These are phyloP conservation scores for Perca flavescens DNA, from an alignment of 2,113 vertebrate genomes.

Conservation along the genomic window DNA sequence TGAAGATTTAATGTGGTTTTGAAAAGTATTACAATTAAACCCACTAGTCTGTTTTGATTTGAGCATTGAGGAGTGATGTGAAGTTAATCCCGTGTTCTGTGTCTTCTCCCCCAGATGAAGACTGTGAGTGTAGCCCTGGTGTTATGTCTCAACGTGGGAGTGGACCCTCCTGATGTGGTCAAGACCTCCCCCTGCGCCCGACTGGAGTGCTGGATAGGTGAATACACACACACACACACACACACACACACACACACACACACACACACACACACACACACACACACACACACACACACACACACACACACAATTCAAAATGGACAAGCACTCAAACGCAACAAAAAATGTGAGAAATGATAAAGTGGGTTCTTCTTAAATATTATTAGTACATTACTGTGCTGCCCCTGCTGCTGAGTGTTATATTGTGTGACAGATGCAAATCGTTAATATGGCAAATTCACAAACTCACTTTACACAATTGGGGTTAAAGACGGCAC, in stretches of 20 bases:
- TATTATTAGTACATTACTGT: neutral
- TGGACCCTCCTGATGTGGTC: constrained; percentile 98
- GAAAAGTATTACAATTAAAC: neutral
- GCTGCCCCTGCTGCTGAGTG: neutral
- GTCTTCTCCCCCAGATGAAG: constrained; percentile 90
- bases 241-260: too few species aligned
- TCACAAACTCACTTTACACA: neutral
- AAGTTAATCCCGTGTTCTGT: neutral
- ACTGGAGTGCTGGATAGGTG: constrained; percentile 98
- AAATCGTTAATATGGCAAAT: neutral
- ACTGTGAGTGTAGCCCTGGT: constrained; percentile 99
- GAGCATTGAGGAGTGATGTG: neutral
- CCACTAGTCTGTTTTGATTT: neutral
- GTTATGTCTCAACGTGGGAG: constrained; percentile 96
- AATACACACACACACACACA: constrained; percentile 60
- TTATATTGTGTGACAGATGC: too few species aligned
- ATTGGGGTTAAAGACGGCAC: neutral
- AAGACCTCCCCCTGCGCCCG: constrained; percentile 98
- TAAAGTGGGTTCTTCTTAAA: neutral
- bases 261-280: neutral
- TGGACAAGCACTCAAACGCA: neutral
- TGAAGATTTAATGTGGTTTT: constrained; percentile 9
- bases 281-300: too few species aligned
- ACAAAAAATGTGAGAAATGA: neutral
- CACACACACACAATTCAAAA: neutral